Base-by-base conservation (phyloP, 2,113 vertebrate genomes). In the Salminus brasiliensis region DNA sequence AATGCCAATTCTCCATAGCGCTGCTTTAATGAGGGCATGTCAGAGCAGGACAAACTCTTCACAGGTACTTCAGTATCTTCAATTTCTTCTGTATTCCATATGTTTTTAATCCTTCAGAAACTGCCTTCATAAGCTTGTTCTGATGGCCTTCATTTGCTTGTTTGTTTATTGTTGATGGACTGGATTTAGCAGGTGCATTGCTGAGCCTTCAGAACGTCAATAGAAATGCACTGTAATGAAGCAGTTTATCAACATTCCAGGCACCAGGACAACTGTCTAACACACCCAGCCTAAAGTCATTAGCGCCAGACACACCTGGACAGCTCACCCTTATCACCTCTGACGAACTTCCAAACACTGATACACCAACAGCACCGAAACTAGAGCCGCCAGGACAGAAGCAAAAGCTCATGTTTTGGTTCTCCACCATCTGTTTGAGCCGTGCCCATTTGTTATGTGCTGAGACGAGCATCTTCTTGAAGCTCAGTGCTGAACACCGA, bases 271-370 rank as follows among this genome's bases (percentile, higher is more conserved):
- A 1, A 52, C 29, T 13, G 27, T 23, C 52, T 39, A 23, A 23
- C 52, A 57, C 70, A 45, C 72, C 55, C 25, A 59, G 16, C 30
- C 25, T 41, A n/a, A 32, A 29, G 43, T 47, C 52, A 39, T 59
- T n/a, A 69, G 49, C 25, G 21, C 15, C 52, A 41, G 65, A 45
- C 74, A 69, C 65, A 41, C 49, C 49, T 60, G 49, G 68, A 39
- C 75, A 55, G 45, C 66, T 23, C 21, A 63, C 30, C 69, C 18
- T 65, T 29, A 72, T 32, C 5, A 12, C 16, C 59, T 25, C 59
- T 41, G 23, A 73, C 32, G 53, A 47, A 36, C 36, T 15, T 9
- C 59, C 53, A 72, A 29, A 63, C 27, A 3, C 12, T n/a, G 67
- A 60, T 16, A 8, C 13, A 23, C 69, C 39, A 53, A 53, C 23